Base-by-base conservation (phyloP, 1,140 invertebrate species). In the Drosophila repleta region DNA sequence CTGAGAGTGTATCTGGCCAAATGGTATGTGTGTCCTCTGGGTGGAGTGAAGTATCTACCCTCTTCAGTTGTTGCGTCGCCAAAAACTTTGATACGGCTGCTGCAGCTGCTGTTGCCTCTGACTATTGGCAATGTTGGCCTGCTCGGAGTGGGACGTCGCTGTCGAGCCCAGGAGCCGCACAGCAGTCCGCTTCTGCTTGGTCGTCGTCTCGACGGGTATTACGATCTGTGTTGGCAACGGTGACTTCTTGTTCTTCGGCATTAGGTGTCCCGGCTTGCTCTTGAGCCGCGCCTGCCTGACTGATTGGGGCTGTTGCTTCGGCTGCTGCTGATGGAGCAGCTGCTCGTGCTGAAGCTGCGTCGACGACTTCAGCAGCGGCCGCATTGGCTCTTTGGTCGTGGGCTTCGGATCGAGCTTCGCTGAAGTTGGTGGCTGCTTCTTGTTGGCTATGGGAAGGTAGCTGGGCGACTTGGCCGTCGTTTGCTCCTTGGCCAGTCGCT, bases 11-110 rank as follows among this genome's bases (percentile, higher is more conserved):
- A 4, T 57, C 0, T 52, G 18, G n/a, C 7, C 39, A 8, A 2
- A 8, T 29, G 4, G 21, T 41, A 24, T 29, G 49, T 20, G 45
- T 37, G 7, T 26, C 0, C 4, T 56, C 0, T 48, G 43, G 18
- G 18, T 41, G 3, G 24, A 8, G 1, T 55, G 26, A 24, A 24
- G 46, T n/a, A 20, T 48, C 39, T 55, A 39, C 13, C 41, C 26
- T 74, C 67, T 4, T n/a, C n/a, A 78, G 35, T 78, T 71, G 29
- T 49, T 67, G 65, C 61, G 56, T 17, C 76, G 63, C 76, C 80
- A 83, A 29, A 39, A 48, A 20, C 53, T 57, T 4, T 49, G 18
- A 17, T 41, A 64, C 10, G 64, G 46, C 18, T 66, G 67, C 15
- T 74, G 60, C 10, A 60, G 45, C 18, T 66, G 67, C 18, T 74